A percentile compares a stretch with the other conserved stretches of the same genome.
Conservation (phyloP, 2,113 vertebrate species). For the Strix aluco region DNA sequence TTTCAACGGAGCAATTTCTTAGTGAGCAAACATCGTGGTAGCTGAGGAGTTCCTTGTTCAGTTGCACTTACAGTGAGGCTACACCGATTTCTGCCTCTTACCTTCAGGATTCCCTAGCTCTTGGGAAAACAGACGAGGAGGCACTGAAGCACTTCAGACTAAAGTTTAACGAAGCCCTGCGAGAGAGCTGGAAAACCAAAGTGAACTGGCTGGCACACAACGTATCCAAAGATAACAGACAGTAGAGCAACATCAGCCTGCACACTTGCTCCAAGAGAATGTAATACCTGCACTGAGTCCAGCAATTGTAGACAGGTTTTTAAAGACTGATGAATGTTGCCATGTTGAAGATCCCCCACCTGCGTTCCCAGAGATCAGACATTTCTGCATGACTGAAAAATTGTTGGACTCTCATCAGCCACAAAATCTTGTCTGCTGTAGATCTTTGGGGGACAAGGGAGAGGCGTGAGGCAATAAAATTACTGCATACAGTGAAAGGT, state of each 20-base stretch:
- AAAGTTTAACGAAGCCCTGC: slow-evolving; percentile 95
- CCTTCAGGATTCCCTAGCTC: slow-evolving; percentile 89
- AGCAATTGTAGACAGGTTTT: neutral
- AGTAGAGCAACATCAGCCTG: slow-evolving; percentile 47
- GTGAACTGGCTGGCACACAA: slow-evolving; percentile 99
- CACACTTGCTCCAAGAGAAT: neutral
- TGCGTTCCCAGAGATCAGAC: neutral
- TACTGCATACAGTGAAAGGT: neutral
- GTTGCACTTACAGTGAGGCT: neutral
- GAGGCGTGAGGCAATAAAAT: neutral
- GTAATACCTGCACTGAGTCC: neutral
- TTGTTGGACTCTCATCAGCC: neutral
- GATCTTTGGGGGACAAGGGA: neutral
- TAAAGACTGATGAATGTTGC: neutral
- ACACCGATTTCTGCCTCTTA: neutral
- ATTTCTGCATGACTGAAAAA: neutral
- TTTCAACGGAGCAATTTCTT: neutral
- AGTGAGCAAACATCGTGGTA: neutral
- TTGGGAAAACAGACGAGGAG: slow-evolving; percentile 93
- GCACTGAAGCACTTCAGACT: slow-evolving; percentile 96
- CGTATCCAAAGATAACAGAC: slow-evolving; percentile 94
- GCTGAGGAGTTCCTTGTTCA: neutral
- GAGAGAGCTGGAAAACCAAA: slow-evolving; percentile 99
- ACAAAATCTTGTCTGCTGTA: neutral
- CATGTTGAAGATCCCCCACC: neutral